Evolutionary conservation across 2,797 vertebrate species (phyloP).

Genomic region (Galaxias olidus): DNA sequence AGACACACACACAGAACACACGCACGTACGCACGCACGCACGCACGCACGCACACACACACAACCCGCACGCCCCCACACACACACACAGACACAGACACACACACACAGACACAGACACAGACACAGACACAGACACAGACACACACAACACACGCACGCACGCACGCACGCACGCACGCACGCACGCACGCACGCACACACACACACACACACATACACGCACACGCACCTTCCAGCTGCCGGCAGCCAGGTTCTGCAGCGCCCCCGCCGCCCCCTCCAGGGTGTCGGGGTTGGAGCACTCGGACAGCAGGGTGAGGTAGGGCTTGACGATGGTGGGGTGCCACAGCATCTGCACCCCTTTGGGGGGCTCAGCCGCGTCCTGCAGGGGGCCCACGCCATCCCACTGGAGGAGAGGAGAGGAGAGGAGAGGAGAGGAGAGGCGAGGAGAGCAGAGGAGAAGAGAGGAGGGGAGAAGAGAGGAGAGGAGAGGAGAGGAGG

Average conservation of each 20-base stretch:
- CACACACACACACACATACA: slow-evolving; percentile 5
- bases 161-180: slow-evolving; percentile 71
- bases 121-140: not conserved
- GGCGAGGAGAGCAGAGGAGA: not conserved
- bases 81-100: not conserved
- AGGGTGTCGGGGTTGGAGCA: slow-evolving; percentile 98
- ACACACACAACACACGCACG: slow-evolving; percentile 10
- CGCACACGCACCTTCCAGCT: slow-evolving; percentile 93
- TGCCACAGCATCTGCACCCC: slow-evolving; percentile 99
- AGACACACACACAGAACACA: too few species aligned
- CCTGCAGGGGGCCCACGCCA: slow-evolving; percentile 94
- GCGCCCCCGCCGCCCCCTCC: slow-evolving; percentile 95
- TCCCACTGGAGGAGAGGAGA: slow-evolving; percentile 84
- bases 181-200: slow-evolving; percentile 1
- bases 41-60: slow-evolving; percentile 1
- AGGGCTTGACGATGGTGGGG: slow-evolving; percentile 99
- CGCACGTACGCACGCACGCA: slow-evolving; percentile 1
- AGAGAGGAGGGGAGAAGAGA: not conserved
- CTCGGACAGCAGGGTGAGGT: slow-evolving; percentile 99
- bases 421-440: not conserved
- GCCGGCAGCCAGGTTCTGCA: slow-evolving; percentile 98
- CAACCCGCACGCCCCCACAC: too few species aligned
- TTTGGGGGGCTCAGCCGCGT: slow-evolving; percentile 93
- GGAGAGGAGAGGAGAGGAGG: not conserved
- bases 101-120: not conserved